A percentile compares a stretch with the other conserved stretches of the same genome.
Evolutionary conservation across 2,888 invertebrate species (phyloP).

Genomic region (Sympetrum striolatum): DNA sequence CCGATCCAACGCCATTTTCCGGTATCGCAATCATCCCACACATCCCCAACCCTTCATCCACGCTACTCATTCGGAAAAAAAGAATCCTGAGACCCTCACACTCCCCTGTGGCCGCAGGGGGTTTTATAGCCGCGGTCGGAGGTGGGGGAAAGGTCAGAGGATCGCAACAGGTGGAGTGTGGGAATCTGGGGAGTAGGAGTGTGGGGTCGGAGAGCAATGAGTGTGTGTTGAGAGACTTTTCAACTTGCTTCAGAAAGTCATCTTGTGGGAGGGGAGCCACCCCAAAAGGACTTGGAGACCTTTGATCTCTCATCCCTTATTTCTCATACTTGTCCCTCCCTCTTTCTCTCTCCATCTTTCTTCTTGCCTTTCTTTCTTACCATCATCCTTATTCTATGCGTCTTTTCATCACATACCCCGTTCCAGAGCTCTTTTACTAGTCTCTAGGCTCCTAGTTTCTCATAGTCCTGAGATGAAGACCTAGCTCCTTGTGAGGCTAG

Average conservation of each 20-base stretch:
- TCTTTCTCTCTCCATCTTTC: no score
- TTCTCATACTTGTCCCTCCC: no score
- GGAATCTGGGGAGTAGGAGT: not conserved
- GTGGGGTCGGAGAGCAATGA: not conserved
- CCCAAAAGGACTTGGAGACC: no score
- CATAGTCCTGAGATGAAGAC: no score
- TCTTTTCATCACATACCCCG: no score
- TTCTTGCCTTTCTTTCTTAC: no score
- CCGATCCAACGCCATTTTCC: not conserved
- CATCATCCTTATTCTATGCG: no score
- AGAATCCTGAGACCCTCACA: not conserved
- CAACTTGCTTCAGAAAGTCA: not conserved
- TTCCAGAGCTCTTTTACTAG: no score
- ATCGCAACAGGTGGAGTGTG: not conserved
- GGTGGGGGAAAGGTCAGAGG: not conserved
- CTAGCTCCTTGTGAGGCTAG: no score
- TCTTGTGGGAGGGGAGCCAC: not conserved
- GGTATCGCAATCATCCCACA: no score
- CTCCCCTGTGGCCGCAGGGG: not conserved
- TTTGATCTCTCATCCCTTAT: no score
- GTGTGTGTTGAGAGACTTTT: not conserved
- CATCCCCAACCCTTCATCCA: not conserved
- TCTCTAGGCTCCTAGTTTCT: no score
- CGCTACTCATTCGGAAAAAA: not conserved
- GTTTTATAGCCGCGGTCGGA: not conserved